Evolutionary conservation across 2,888 invertebrate genomes (phyloP), one percentile per base, ranked within the genome.

Genomic region (Tortrix viridana): DNA sequence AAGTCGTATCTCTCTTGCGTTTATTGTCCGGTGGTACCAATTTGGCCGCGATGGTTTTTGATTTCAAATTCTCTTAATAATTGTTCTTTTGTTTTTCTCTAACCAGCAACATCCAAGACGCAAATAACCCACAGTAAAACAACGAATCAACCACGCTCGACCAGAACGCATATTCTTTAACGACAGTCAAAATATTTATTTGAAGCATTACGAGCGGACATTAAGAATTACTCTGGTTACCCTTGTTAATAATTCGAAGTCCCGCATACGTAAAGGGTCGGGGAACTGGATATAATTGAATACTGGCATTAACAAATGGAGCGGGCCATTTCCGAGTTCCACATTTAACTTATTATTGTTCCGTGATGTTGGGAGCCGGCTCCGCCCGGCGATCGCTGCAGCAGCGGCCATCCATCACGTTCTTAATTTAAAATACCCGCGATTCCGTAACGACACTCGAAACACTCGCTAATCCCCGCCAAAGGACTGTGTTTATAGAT

Each of bases 251-350:
- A 86, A 58, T 85, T 86, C 79, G 81, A 76, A 79, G 82, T 79
- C 82, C 82, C 85, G 84, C 82, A 84, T 85, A 77, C 82, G 59
- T 77, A 81, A 80, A 86, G 85, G 88, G 89, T 86, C 81, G 85
- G 84, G 74, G 84, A 85, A 85, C 81, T 82, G 85, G 85, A 88
- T 89, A 88, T 88, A 90, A 91, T 90, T 90, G 90, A 91, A 91
- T 87, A 84, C 87, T 86, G 87, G 89, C 88, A 88, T 89, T 89
- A 89, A 90, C 90, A 88, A 91, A 90, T 89, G 89, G 86, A 88
- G 80, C 82, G 80, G 80, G 76, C 85, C 86, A 79, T 88, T 88
- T 85, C 85, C 82, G 85, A 88, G 87, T 87, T 86, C 85, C 82
- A 85, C 85, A 85, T 89, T 88, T 85, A 88, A 89, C 83, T 89